phyloP scores from a whole-genome alignment of 2,113 vertebrate genomes.

The Opisthocomus hoazin region DNA sequence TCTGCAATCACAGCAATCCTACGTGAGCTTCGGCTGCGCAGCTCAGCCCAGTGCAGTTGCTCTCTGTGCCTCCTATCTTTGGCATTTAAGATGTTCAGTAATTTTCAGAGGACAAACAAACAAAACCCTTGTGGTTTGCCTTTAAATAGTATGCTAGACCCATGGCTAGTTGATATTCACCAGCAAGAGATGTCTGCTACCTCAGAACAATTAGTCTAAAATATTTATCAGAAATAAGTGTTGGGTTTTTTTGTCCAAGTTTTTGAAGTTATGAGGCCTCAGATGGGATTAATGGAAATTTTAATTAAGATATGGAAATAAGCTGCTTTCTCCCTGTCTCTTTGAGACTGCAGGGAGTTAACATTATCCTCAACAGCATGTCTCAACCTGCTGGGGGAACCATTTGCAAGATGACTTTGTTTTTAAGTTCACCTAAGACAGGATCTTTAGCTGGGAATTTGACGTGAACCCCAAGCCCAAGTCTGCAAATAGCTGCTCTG shows the following conservation, averaged over 20 bases:
- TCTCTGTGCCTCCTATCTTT: background rate
- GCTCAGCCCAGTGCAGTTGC: background rate
- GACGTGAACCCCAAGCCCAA: background rate
- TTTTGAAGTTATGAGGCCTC: conserved; percentile 67
- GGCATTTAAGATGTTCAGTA: background rate
- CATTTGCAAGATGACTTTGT: conserved; percentile 42
- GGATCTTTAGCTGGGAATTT: background rate
- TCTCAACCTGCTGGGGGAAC: conserved; percentile 49
- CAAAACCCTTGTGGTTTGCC: background rate
- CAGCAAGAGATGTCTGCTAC: conserved; percentile 54
- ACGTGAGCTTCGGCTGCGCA: accelerated
- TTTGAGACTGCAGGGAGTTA: conserved; percentile 56
- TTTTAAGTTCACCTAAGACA: conserved; percentile 31
- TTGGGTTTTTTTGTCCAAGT: conserved; percentile 45
- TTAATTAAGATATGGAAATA: conserved; percentile 75
- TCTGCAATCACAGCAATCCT: background rate
- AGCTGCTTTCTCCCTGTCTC: conserved; percentile 62
- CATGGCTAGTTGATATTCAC: conserved; percentile 44
- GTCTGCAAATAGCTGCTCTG: background rate
- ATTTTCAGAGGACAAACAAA: conserved; percentile 56
- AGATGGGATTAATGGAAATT: conserved; percentile 73
- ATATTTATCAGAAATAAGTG: conserved; percentile 69
- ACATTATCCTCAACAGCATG: conserved; percentile 51
- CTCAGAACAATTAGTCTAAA: conserved; percentile 60
- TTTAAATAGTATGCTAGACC: background rate